Percentiles rank a stretch among this genome's conserved stretches.
phyloP scores from a whole-genome alignment of 2,888 invertebrate genomes.

The Cheilosia scutellata region DNA sequence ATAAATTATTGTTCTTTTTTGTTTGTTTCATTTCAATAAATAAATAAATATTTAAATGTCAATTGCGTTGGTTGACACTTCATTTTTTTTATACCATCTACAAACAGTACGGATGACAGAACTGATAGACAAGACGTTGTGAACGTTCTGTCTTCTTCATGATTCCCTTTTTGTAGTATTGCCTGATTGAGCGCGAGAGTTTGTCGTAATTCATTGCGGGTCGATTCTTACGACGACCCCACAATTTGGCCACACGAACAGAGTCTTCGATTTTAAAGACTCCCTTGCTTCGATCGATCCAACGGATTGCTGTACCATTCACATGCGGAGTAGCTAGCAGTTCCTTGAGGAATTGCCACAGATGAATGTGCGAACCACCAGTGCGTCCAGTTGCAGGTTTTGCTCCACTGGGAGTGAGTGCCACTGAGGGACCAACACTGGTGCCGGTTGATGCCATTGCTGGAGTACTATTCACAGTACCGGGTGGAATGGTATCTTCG shows the following conservation, averaged over 20 bases:
- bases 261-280: conserved; percentile 99
- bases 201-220: conserved; percentile 99
- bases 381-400: conserved; percentile 80
- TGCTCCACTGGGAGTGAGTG: conserved; percentile 79
- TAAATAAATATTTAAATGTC: conserved; percentile 71
- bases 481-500: conserved; percentile 81
- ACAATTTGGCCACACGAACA: conserved; percentile 97
- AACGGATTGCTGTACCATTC: conserved; percentile 97
- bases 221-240: conserved; percentile 99
- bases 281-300: conserved; percentile 97
- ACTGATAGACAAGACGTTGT: conserved; percentile 99
- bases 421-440: conserved; percentile 61
- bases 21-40: conserved; percentile 58
- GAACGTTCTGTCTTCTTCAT: conserved; percentile 99
- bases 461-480: conserved; percentile 72
- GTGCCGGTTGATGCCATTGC: conserved; percentile 71
- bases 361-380: conserved; percentile 95
- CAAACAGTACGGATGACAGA: conserved; percentile 97
- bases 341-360: conserved; percentile 99
- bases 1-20: conserved; percentile 50
- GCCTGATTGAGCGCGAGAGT: conserved; percentile 97
- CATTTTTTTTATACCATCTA: conserved; percentile 82
- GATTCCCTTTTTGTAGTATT: conserved; percentile 99
- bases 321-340: conserved; percentile 94
- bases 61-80: conserved; percentile 16